These are phyloP conservation scores for Umimayanthus kanabou DNA, from an alignment of 92 coral and sea anemone species.

Conservation along the genomic window DNA sequence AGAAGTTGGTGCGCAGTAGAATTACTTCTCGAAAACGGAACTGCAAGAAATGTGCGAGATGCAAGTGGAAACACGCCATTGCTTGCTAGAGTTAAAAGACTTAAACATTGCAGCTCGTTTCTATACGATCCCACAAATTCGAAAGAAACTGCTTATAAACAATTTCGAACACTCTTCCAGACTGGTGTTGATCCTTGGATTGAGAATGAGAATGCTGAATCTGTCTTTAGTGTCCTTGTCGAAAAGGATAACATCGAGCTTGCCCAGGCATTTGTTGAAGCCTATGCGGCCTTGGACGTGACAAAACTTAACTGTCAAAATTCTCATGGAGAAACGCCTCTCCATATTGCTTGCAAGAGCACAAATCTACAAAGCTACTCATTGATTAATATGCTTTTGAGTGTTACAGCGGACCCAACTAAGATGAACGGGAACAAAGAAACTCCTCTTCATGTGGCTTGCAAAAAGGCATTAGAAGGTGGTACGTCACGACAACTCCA, in stretches of 20 bases:
- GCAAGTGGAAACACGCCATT: background rate
- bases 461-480: background rate
- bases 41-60: background rate
- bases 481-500: background rate
- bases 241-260: background rate
- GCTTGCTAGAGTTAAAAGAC: background rate
- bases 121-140: background rate
- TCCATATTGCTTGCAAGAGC: conserved; percentile 15
- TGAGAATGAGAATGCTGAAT: background rate
- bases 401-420: background rate
- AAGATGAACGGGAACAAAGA: background rate
- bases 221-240: background rate
- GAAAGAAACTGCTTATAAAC: background rate
- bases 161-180: background rate
- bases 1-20: background rate
- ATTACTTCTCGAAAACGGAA: background rate
- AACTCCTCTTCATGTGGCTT: background rate
- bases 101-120: background rate
- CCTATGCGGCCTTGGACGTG: background rate
- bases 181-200: conserved; percentile 5
- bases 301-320: background rate
- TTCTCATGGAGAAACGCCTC: background rate
- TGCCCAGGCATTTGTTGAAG: background rate
- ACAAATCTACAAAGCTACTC: background rate
- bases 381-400: background rate